Evolutionary conservation across 2,113 vertebrate genomes (phyloP).

Genomic region (Pluvianellus socialis): DNA sequence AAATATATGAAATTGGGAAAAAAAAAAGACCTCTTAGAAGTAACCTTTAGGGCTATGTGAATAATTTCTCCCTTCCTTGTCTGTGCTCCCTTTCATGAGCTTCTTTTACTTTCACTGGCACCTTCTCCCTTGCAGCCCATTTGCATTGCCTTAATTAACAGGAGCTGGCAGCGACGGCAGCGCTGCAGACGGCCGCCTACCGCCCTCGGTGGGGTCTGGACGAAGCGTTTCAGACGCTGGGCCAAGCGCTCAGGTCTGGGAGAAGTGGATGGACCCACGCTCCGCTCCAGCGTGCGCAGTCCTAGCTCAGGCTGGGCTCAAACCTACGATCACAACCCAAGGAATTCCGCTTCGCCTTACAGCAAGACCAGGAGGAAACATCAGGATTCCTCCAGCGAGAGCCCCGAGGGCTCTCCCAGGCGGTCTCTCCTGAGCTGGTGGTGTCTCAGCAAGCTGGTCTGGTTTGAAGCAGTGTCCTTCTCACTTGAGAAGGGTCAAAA

Average conservation of each 20-base stretch:
- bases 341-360: too few species aligned
- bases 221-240: neutral
- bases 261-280: accelerated
- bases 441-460: neutral
- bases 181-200: neutral
- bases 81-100: slow-evolving; percentile 12
- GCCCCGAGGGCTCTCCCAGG: neutral
- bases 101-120: neutral
- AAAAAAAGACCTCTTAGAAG: slow-evolving; percentile 21
- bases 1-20: slow-evolving; percentile 35
- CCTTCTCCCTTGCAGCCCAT: slow-evolving; percentile 1
- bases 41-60: slow-evolving; percentile 21
- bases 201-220: neutral
- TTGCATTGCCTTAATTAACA: slow-evolving; percentile 11
- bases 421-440: neutral
- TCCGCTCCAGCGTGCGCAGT: accelerated
- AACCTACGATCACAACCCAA: neutral
- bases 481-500: neutral
- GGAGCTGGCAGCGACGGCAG: neutral
- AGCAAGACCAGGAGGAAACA: neutral
- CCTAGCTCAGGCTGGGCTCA: neutral
- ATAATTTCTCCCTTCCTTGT: neutral
- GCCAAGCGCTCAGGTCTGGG: neutral
- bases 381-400: accelerated
- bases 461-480: neutral